These are phyloP conservation scores for Contarinia nasturtii DNA, from an alignment of 1,140 invertebrate species.

Conservation along the genomic window DNA sequence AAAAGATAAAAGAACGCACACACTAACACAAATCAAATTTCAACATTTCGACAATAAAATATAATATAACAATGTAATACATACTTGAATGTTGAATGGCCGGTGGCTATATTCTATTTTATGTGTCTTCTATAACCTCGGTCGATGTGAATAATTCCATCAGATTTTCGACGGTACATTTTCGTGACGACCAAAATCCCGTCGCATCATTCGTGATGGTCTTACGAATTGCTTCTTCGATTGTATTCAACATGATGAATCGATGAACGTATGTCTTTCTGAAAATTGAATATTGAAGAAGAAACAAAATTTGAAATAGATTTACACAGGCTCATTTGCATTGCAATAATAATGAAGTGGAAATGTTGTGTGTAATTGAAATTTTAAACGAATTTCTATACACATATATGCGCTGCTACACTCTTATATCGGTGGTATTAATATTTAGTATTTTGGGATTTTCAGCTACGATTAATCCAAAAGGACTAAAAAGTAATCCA, in stretches of 20 bases:
- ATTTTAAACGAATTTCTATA: not conserved
- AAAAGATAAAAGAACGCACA: too few species aligned
- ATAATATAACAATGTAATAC: too few species aligned
- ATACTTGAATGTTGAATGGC: too few species aligned
- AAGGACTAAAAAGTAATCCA: too few species aligned
- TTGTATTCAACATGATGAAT: slow-evolving; percentile 44
- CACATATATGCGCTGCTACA: too few species aligned
- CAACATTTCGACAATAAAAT: too few species aligned
- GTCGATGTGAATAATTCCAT: not conserved
- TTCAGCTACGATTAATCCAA: too few species aligned
- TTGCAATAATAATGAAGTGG: not conserved
- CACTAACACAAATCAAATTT: too few species aligned
- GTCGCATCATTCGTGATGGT: slow-evolving; percentile 2
- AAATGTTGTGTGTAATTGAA: not conserved
- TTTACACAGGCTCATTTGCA: too few species aligned
- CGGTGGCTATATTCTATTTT: too few species aligned
- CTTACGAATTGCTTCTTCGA: slow-evolving; percentile 45
- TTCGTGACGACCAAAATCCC: not conserved
- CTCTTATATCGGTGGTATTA: too few species aligned
- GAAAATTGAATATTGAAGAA: slow-evolving; percentile 5
- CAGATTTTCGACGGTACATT: not conserved
- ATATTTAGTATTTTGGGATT: too few species aligned
- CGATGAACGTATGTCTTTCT: slow-evolving; percentile 42
- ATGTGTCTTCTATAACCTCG: not conserved
- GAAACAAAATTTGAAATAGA: not conserved